Base-by-base conservation (phyloP, 2,888 invertebrate genomes). In the Cheilosia vulpina region DNA sequence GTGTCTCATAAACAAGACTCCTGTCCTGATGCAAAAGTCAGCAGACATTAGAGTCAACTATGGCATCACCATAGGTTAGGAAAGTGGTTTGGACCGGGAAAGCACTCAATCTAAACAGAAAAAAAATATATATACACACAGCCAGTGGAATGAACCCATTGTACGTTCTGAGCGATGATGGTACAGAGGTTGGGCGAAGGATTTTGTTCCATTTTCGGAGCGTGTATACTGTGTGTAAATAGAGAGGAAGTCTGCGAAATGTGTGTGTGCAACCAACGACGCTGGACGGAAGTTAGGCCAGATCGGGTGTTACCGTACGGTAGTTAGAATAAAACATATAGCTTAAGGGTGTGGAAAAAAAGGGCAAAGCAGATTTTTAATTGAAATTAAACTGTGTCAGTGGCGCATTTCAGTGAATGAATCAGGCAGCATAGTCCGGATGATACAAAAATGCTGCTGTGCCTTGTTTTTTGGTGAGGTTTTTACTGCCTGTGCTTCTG, bases 321-420 rank as follows among this genome's bases (percentile, higher is more conserved):
- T 65, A 71, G 65, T 65, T 71, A 68, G 45, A 73, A 62, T 57
- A 73, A 68, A 65, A 58, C 21, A 71, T 31, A 21, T 21, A 21
- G 52, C 78, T 31, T 50, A 58, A 19, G 68, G 57, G 55, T 72
- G 63, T 43, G 55, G 41, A 24, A 62, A 71, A 69, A 72, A 69
- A 53, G 55, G 24, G 17, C 21, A 27, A 58, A 75, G 52, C 41
- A 7, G 24, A 58, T 60, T 78, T 84, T 71, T 84, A 79, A 84
- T 84, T 84, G 83, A 84, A 79, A 84, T 79, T 84, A 75, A 84
- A 84, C 79, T 79, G 83, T 84, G 83, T 84, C 83, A 84, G 79
- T 84, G 83, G 83, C 41, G 79, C 83, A 84, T 79, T 79, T 79
- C 69, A 66, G 63, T 75, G 68, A 84, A 84, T 84, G 73, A 75